Conservation (phyloP, 2,888 invertebrate genomes). For the Oithona nana region DNA sequence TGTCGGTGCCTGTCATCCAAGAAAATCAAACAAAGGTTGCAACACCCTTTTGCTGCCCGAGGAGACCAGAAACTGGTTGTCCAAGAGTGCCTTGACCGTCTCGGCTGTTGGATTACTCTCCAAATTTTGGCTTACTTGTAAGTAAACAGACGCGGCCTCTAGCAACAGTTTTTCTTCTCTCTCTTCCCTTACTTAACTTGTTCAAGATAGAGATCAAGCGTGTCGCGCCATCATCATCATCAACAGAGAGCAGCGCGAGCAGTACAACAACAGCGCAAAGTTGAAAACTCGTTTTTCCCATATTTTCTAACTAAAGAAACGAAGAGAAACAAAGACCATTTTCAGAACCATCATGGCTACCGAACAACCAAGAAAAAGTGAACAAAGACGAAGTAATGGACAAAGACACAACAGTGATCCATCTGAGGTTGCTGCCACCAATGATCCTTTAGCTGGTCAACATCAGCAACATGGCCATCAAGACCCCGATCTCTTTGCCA, state of each 20-base stretch:
- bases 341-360: too few species aligned
- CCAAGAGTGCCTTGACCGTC: not conserved
- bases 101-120: not conserved
- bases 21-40: too few species aligned
- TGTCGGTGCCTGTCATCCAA: not conserved
- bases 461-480: not conserved
- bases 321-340: too few species aligned
- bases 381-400: not conserved
- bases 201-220: too few species aligned
- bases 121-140: constrained; percentile 6
- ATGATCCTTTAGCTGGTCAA: too few species aligned
- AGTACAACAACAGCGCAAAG: too few species aligned
- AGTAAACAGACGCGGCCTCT: not conserved
- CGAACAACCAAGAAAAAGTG: too few species aligned
- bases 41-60: not conserved
- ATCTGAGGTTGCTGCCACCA: not conserved
- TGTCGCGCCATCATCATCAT: too few species aligned
- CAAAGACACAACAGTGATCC: not conserved
- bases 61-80: not conserved
- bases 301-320: too few species aligned
- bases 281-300: too few species aligned
- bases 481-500: constrained; percentile 4
- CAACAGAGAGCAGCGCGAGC: too few species aligned
- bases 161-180: not conserved
- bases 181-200: too few species aligned